Conservation (phyloP, 2,113 vertebrate species). For the Notarius quadriscutis region DNA sequence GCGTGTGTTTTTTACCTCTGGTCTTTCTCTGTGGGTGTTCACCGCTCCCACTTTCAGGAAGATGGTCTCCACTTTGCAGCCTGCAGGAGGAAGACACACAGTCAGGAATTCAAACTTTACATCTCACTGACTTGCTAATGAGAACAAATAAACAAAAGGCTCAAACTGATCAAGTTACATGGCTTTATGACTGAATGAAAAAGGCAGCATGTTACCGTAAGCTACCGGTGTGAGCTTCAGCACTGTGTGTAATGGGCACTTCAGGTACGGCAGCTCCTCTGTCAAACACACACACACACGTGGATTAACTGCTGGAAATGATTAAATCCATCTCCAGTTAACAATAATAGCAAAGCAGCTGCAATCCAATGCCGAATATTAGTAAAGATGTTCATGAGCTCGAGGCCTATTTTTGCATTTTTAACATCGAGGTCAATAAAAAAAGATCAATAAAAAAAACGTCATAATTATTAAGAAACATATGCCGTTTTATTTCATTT, state of each 20-base stretch:
- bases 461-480: background rate
- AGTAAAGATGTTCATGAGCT: background rate
- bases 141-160: background rate
- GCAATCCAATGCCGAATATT: background rate
- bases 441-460: no score
- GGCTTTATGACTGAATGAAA: background rate
- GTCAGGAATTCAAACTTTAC: background rate
- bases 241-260: conserved; percentile 92
- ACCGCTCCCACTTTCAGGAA: conserved; percentile 88
- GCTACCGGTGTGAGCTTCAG: conserved; percentile 95
- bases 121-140: background rate
- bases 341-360: background rate
- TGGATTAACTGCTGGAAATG: background rate
- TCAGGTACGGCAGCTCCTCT: conserved; percentile 97
- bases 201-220: conserved; percentile 79
- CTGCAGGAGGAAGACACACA: conserved; percentile 58
- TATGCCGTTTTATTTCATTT: background rate
- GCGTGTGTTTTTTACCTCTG: conserved; percentile 78
- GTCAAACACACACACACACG: conserved; percentile 36
- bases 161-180: background rate
- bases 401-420: background rate
- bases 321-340: background rate
- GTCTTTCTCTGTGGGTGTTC: conserved; percentile 90
- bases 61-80: conserved; percentile 91
- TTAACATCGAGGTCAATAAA: no score